Conservation (phyloP, 2,797 vertebrate genomes). For the Sebastes itinus region DNA sequence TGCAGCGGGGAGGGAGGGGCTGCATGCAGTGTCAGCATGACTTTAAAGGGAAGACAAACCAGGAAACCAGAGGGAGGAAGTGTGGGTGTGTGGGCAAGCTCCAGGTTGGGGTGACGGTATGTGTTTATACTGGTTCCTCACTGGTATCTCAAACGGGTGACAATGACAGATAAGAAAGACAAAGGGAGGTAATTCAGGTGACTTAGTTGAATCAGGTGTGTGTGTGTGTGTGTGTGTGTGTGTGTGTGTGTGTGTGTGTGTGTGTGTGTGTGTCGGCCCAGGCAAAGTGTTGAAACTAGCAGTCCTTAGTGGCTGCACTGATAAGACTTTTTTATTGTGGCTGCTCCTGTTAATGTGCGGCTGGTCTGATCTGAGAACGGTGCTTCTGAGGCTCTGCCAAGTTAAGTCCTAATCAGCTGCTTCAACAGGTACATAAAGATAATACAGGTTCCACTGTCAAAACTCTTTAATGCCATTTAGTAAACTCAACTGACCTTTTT, state of each 20-base stretch:
- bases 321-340: conserved; percentile 28
- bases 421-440: conserved; percentile 8
- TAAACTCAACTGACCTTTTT: background rate
- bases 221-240: background rate
- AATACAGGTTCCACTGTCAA: background rate
- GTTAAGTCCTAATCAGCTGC: conserved; percentile 30
- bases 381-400: background rate
- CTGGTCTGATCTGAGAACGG: conserved; percentile 24
- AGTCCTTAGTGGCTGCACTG: background rate
- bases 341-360: background rate
- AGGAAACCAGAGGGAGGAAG: conserved; percentile 45
- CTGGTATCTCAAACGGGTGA: background rate
- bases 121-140: conserved; percentile 12
- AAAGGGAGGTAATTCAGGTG: background rate
- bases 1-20: conserved; percentile 2
- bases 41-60: conserved; percentile 35
- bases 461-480: background rate
- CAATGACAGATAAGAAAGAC: background rate
- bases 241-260: background rate
- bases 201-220: background rate
- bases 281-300: conserved; percentile 4
- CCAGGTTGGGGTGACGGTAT: background rate
- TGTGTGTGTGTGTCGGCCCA: background rate
- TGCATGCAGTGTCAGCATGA: conserved; percentile 56
- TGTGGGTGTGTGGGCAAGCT: background rate